Evolutionary conservation across 2,888 invertebrate species (phyloP).

Genomic region (Caenorhabditis sp.): DNA sequence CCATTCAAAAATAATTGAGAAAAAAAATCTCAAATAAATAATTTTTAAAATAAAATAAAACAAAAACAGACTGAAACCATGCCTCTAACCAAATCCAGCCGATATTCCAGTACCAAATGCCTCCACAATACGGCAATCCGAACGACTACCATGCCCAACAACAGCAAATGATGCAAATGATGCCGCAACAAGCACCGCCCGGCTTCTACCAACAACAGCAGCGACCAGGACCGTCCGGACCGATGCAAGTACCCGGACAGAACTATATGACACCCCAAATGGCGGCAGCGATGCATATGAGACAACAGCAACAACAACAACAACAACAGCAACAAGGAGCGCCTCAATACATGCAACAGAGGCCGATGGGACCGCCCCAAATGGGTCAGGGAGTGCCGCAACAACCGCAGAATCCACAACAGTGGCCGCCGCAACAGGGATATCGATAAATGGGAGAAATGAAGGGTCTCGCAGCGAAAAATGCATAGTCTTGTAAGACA

Average conservation of each 20-base stretch:
- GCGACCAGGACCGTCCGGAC: conserved; percentile 35
- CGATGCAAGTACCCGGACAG: conserved; percentile 1
- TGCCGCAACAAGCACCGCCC: conserved; percentile 27
- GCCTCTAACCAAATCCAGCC: neutral
- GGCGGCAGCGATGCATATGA: conserved; percentile 39
- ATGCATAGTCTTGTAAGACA: too few species aligned
- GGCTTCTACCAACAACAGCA: conserved; percentile 30
- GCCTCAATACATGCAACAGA: conserved; percentile 25
- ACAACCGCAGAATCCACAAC: conserved; percentile 13
- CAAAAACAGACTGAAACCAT: too few species aligned
- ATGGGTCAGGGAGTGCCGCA: conserved; percentile 15
- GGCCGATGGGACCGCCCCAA: conserved; percentile 37
- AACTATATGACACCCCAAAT: conserved; percentile 38
- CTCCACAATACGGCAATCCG: conserved; percentile 25
- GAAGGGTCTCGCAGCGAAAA: too few species aligned
- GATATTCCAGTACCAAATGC: conserved; percentile 23
- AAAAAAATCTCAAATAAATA: neutral
- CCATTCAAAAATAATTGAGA: too few species aligned
- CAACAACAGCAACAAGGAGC: too few species aligned
- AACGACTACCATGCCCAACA: conserved; percentile 44
- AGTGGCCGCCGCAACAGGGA: conserved; percentile 19
- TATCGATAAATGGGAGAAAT: too few species aligned
- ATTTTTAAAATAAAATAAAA: neutral
- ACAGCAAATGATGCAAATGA: conserved; percentile 44
- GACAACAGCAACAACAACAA: conserved; percentile 17